Evolutionary conservation across 2,113 vertebrate genomes (phyloP), one percentile per base, ranked within the genome.

Genomic region (Aix galericulata): DNA sequence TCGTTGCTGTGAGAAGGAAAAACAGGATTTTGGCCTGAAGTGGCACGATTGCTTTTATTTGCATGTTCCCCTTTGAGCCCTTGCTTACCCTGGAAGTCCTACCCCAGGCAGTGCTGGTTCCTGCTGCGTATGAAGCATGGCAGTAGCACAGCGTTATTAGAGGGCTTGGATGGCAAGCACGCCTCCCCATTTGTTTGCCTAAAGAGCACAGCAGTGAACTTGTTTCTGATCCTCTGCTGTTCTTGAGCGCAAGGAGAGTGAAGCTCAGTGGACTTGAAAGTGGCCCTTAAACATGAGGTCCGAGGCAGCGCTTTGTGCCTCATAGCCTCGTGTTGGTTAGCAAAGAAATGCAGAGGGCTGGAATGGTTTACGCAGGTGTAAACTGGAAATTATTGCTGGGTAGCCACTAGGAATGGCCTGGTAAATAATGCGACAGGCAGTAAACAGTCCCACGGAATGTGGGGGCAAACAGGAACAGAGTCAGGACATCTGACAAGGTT

Each of bases 61-160:
- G 15, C 5, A 0, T 14, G 67, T 20, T 48, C 20, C 53, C 11
- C 17, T 4, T 1, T 6, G 36, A 31, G 46, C 27, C 89, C 12
- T 60, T 2, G 44, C 68, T 26, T 9, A 2, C 17, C 46, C 71
- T 10, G 78, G 62, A 5, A 27, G 50, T 13, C 13, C 17, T 44
- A 3, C 18, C 36, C 23, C 4, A 3, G 26, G 68, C 59, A 3
- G 2, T 4, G 22, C 7, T 3, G 8, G 21, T 3, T 31, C 38
- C 4, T 23, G 1, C 17, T 2, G 26, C 1, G 13, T 9, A 26
- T 18, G 8, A 27, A 56, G 31, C 21, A 1, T 1, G 8, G 3
- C n/a, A 1, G 2, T 6, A 11, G n/a, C 1, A 0, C 42, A 2
- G 8, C 2, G 0, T 2, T 2, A 1, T 18, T 8, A 8, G 38